Conservation (phyloP, 1,140 invertebrate species). For the Calosoma granatense region DNA sequence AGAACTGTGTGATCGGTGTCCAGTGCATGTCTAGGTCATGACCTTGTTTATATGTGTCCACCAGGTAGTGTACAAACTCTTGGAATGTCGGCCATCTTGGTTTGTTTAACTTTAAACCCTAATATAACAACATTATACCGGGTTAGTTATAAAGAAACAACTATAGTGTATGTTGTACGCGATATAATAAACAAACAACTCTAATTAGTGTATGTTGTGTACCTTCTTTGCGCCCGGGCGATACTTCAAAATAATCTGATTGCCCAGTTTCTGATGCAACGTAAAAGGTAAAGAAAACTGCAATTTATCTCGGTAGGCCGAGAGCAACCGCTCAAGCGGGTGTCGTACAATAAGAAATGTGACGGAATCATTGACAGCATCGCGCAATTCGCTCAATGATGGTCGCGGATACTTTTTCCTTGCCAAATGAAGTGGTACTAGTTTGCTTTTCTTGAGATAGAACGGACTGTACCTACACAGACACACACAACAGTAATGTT, state of each 20-base stretch:
- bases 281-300: slow-evolving; percentile 69
- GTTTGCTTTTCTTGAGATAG: slow-evolving; percentile 63
- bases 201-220: slow-evolving; percentile 1
- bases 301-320: slow-evolving; percentile 83
- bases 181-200: no score
- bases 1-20: slow-evolving; percentile 75
- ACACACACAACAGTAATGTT: slow-evolving; percentile 19
- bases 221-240: slow-evolving; percentile 32
- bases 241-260: slow-evolving; percentile 63
- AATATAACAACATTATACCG: no score
- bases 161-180: no score
- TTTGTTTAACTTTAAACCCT: slow-evolving; percentile 12
- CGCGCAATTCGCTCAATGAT: slow-evolving; percentile 50
- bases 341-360: slow-evolving; percentile 82
- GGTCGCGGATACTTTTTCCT: slow-evolving; percentile 67
- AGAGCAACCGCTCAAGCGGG: slow-evolving; percentile 79
- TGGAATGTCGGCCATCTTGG: slow-evolving; percentile 62
- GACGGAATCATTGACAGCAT: slow-evolving; percentile 51
- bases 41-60: slow-evolving; percentile 51
- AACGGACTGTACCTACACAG: slow-evolving; percentile 58
- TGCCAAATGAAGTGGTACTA: slow-evolving; percentile 64
- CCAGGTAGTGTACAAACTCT: slow-evolving; percentile 64
- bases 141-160: no score
- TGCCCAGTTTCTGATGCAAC: slow-evolving; percentile 66
- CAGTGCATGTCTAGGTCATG: slow-evolving; percentile 81